These are phyloP conservation scores for Agrochola circellaris DNA, from an alignment of 2,888 invertebrate species.

Conservation along the genomic window DNA sequence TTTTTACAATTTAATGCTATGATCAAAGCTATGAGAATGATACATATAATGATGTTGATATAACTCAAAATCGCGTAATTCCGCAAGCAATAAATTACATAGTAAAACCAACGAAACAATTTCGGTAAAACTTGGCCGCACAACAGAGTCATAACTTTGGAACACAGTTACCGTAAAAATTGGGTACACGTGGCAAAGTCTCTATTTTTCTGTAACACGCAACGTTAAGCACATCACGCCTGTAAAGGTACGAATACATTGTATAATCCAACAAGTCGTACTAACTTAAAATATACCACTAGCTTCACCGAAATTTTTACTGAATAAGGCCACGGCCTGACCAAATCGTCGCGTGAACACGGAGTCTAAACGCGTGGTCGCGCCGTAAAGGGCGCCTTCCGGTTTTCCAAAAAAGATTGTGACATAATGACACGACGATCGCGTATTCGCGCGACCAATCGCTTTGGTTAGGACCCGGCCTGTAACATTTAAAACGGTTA, in stretches of 20 bases:
- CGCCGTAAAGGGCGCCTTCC: not conserved
- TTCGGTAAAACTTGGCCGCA: slow-evolving; percentile 66
- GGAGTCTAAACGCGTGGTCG: not conserved
- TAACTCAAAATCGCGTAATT: slow-evolving; percentile 52
- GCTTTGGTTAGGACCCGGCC: not conserved
- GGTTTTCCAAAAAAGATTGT: not conserved
- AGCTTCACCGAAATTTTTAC: not conserved
- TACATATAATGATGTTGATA: slow-evolving; percentile 24
- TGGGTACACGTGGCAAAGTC: slow-evolving; percentile 75
- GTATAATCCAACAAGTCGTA: slow-evolving; percentile 15
- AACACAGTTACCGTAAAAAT: slow-evolving; percentile 79
- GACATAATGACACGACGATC: not conserved
- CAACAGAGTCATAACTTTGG: slow-evolving; percentile 77
- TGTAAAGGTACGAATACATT: slow-evolving; percentile 65
- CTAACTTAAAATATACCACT: slow-evolving; percentile 4
- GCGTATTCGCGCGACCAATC: no score
- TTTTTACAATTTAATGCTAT: slow-evolving; percentile 12
- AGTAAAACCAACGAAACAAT: slow-evolving; percentile 72
- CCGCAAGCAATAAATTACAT: slow-evolving; percentile 52
- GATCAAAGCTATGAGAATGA: not conserved
- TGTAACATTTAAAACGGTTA: not conserved
- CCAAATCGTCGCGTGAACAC: not conserved
- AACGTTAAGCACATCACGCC: slow-evolving; percentile 70
- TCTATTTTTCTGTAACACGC: slow-evolving; percentile 79
- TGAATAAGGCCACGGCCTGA: not conserved